Evolutionary conservation across 2,888 invertebrate genomes (phyloP).

Genomic region (Anarsia innoxiella): DNA sequence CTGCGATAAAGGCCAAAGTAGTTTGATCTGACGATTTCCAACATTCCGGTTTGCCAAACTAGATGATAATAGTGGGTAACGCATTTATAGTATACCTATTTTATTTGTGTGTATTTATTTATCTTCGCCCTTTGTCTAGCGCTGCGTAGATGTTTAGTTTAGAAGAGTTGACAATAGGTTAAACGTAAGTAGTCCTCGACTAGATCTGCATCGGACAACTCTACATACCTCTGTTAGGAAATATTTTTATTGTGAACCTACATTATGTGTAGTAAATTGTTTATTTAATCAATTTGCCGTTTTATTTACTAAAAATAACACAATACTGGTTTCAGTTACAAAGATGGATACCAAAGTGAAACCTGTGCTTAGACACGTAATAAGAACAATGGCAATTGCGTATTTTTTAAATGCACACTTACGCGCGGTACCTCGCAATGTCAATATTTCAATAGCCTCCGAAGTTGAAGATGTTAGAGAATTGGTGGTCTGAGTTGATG

Average conservation of each 20-base stretch:
- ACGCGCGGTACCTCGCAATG: no score
- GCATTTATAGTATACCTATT: conserved; percentile 27
- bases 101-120: conserved; percentile 15
- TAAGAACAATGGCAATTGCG: no score
- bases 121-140: conserved; percentile 1
- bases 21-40: conserved; percentile 45
- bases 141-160: conserved; percentile 8
- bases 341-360: no score
- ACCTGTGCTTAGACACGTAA: no score
- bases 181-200: conserved; percentile 32
- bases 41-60: conserved; percentile 70
- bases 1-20: conserved; percentile 36
- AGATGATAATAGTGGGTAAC: conserved; percentile 39
- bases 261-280: conserved; percentile 75
- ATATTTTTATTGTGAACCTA: conserved; percentile 74
- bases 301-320: conserved; percentile 44
- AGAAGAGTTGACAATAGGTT: conserved; percentile 22
- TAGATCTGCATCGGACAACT: conserved; percentile 69
- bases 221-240: conserved; percentile 66
- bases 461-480: no score
- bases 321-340: no score
- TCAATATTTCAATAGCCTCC: no score
- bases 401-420: no score
- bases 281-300: conserved; percentile 65
- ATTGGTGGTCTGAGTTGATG: no score